Percentiles rank a stretch among this genome's conserved stretches.
Evolutionary conservation across 2,797 vertebrate species (phyloP).

Genomic region (Furcifer pardalis): DNA sequence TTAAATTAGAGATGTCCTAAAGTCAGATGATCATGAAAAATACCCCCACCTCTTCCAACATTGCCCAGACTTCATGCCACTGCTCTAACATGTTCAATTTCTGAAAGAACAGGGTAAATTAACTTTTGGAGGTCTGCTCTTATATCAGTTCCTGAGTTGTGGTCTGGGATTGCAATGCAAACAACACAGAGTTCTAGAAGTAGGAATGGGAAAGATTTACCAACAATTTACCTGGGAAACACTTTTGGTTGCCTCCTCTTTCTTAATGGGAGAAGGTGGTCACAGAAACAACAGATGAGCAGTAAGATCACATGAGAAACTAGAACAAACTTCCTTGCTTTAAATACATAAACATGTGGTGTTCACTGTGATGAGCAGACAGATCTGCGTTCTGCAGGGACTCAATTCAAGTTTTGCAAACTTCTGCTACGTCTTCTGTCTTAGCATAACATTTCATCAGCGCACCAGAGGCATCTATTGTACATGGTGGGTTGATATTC

Average conservation of each 20-base stretch:
- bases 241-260: not conserved
- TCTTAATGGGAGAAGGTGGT: slow-evolving; percentile 36
- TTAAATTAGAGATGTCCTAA: no score
- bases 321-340: slow-evolving; percentile 32
- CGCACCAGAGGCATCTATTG: slow-evolving; percentile 58
- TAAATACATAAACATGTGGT: slow-evolving; percentile 37
- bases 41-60: no score
- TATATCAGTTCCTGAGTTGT: not conserved
- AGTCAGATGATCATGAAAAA: no score
- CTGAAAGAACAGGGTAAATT: not conserved
- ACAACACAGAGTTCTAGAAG: not conserved
- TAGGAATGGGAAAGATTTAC: no score
- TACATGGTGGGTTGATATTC: slow-evolving; percentile 58
- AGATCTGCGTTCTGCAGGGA: slow-evolving; percentile 47
- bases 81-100: not conserved
- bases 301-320: slow-evolving; percentile 34
- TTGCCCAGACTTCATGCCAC: no score
- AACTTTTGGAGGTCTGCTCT: not conserved
- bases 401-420: slow-evolving; percentile 51
- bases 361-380: slow-evolving; percentile 27
- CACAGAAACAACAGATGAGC: slow-evolving; percentile 24
- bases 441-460: slow-evolving; percentile 66
- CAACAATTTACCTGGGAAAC: no score
- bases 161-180: not conserved
- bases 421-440: slow-evolving; percentile 52